Percentiles rank a stretch among this genome's conserved stretches.
These are phyloP conservation scores for Glossophaga mutica DNA, from an alignment of 2,797 vertebrate species.

Conservation along the genomic window DNA sequence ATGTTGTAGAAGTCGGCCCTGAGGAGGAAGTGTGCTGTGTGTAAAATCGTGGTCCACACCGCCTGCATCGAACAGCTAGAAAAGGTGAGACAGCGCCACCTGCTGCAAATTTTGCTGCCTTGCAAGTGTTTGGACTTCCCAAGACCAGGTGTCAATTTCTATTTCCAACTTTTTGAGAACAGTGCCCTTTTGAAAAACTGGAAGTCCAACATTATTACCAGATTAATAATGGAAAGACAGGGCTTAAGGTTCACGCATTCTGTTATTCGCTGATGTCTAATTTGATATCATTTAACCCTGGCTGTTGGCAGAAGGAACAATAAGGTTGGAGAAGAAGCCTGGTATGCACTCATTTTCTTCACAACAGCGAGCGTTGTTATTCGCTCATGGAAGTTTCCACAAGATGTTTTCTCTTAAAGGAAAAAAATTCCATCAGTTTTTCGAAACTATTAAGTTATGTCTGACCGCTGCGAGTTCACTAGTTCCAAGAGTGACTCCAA, in stretches of 20 bases:
- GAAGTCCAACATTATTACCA: neutral
- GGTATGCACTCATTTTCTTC: neutral
- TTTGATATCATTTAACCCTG: neutral
- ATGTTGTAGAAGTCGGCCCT: slow-evolving; percentile 95
- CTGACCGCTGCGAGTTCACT: neutral
- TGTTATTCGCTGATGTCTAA: neutral
- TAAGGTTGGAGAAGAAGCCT: neutral
- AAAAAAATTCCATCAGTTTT: neutral
- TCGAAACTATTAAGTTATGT: neutral
- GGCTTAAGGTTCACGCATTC: neutral
- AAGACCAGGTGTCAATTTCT: neutral
- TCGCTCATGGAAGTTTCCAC: neutral
- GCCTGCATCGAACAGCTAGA: slow-evolving; percentile 96
- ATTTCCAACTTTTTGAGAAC: neutral
- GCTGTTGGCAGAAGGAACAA: neutral
- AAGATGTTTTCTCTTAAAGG: neutral
- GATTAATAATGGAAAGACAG: neutral
- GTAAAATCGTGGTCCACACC: slow-evolving; percentile 96
- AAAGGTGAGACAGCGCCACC: slow-evolving; percentile 88
- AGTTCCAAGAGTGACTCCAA: neutral
- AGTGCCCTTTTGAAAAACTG: neutral
- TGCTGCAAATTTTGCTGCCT: slow-evolving; percentile 62
- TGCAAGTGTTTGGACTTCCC: neutral
- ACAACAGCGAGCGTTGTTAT: neutral
- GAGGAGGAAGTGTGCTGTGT: slow-evolving; percentile 95